phyloP scores from a whole-genome alignment of 2,797 vertebrate species.

The Allobates femoralis region DNA sequence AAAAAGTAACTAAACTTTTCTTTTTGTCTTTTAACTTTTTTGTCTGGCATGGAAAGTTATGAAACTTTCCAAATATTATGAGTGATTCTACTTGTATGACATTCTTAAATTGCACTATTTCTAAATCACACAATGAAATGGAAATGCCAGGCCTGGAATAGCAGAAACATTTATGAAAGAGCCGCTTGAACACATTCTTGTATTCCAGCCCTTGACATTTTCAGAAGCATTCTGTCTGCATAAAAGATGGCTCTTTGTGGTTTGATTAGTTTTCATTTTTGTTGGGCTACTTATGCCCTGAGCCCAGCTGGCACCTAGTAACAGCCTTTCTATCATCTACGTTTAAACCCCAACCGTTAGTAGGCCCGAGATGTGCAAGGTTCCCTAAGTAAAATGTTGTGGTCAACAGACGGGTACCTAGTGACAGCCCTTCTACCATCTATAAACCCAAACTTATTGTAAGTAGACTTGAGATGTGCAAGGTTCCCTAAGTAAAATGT shows the following conservation, averaged over 20 bases:
- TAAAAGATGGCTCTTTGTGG: conserved; percentile 2
- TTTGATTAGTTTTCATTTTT: neutral
- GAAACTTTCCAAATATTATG: neutral
- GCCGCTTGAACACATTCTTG: conserved; percentile 5
- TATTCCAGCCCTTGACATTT: conserved; percentile 35
- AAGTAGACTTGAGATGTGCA: neutral
- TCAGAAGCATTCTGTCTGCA: conserved; percentile 2
- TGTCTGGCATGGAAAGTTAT: too few species aligned
- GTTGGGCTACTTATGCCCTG: neutral
- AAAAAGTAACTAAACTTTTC: too few species aligned
- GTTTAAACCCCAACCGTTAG: neutral
- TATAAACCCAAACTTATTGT: neutral
- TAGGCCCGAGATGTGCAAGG: neutral
- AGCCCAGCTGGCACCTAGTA: neutral
- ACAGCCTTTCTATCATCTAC: neutral
- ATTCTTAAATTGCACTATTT: neutral
- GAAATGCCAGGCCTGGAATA: conserved; percentile 28
- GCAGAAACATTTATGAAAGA: conserved; percentile 11
- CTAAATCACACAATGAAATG: neutral
- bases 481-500: neutral
- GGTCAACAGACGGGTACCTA: neutral
- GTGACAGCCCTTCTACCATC: neutral
- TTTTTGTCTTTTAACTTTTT: too few species aligned
- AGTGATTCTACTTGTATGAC: neutral
- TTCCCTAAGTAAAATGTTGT: neutral